Evolutionary conservation across 2,113 vertebrate genomes (phyloP), one percentile per base, ranked within the genome.

Genomic region (Cheilinus undulatus): DNA sequence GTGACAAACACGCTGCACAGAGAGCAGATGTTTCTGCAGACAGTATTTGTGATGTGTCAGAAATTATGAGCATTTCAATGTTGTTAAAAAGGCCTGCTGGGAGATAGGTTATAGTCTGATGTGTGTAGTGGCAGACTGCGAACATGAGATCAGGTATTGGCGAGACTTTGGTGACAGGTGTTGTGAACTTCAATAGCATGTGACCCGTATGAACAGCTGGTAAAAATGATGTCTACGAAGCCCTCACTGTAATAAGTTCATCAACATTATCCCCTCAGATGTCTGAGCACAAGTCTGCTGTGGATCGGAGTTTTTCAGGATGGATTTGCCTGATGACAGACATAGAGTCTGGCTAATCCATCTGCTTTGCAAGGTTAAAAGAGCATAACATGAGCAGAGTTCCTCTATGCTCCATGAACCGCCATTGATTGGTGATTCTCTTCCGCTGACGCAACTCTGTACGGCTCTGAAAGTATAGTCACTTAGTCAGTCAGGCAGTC

Each of bases 11-110:
- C 28, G n/a, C 24, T 3, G 34, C 62, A 43, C 36, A 60, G 7
- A 8, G 5, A 45, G 7, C 66, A 83, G 49, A 61, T 71, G 60
- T 62, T 78, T 22, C 24, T 32, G 54, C 46, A 73, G 30, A n/a
- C 28, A 27, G 17, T 20, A 11, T 11, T 51, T 40, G 24, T 26
- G 24, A 2, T 42, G 45, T 28, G 15, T 30, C 34, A 14, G 17
- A 28, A 42, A 43, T 12, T 2, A 50, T 57, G 22, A 38, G 30
- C 15, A 12, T n/a, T 14, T 14, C 22, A 23, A 42, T 30, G 56
- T 20, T 19, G 20, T 38, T 40, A 22, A 3, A 58, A 23, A 24
- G 15, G 14, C 28, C 20, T 10, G 3, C 14, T 32, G 43, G 20
- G 17, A 46, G 28, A 2, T 40, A 14, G 36, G 51, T 26, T 17